A percentile compares a stretch with the other conserved stretches of the same genome.
Conservation (phyloP, 1,140 invertebrate species). For the Cydia fagiglandana region DNA sequence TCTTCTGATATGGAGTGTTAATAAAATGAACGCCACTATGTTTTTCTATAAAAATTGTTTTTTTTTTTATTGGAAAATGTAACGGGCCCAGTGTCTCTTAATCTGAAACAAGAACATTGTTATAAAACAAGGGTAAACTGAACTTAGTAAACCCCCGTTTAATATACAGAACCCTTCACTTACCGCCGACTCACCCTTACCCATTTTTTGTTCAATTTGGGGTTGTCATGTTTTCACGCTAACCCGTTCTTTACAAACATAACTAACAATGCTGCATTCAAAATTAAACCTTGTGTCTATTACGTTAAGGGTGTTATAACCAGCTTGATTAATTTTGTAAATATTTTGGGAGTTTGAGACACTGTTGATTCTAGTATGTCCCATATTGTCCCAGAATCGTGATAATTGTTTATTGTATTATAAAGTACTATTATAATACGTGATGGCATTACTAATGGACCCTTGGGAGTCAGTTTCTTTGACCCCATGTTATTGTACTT, state of each 20-base stretch:
- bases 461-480: slow-evolving; percentile 12
- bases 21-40: no score
- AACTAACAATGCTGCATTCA: not conserved
- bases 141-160: not conserved
- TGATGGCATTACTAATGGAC: slow-evolving; percentile 27
- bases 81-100: not conserved
- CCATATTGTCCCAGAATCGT: slow-evolving; percentile 17
- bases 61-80: not conserved
- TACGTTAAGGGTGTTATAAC: not conserved
- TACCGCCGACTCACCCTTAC: not conserved
- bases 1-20: no score
- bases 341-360: not conserved
- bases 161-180: slow-evolving; percentile 19
- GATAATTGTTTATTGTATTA: slow-evolving; percentile 29
- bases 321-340: slow-evolving; percentile 1
- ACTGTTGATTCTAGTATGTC: slow-evolving; percentile 20
- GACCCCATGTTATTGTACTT: slow-evolving; percentile 26
- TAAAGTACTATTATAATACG: slow-evolving; percentile 29
- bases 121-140: not conserved
- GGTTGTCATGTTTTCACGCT: slow-evolving; percentile 25
- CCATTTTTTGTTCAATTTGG: slow-evolving; percentile 5
- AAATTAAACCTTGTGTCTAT: not conserved
- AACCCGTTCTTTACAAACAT: not conserved
- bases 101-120: not conserved
- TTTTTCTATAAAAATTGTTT: no score